These are phyloP conservation scores for Desmophyllum pertusum DNA, from an alignment of 92 coral and sea anemone species.

Conservation along the genomic window DNA sequence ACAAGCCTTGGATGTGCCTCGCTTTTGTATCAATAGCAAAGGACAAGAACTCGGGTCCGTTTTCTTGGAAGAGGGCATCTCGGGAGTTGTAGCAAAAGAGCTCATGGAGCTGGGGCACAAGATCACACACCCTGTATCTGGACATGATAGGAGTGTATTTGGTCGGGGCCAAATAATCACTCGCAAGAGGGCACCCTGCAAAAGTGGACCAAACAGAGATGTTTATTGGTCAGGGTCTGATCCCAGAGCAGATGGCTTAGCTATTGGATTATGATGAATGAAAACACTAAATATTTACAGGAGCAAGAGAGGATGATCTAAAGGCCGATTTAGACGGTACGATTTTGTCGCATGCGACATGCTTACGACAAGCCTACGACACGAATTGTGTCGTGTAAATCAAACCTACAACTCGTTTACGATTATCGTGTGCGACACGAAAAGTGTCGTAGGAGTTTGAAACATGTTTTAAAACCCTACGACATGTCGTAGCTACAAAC, in stretches of 20 bases:
- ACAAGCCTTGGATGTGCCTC: constrained; percentile 92
- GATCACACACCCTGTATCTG: constrained; percentile 69
- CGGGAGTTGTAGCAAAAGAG: constrained; percentile 46
- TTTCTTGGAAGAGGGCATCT: constrained; percentile 84
- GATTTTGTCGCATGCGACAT: too few species aligned
- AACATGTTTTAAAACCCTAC: too few species aligned
- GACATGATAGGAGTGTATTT: constrained; percentile 66
- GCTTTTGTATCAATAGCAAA: constrained; percentile 68
- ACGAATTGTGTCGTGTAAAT: too few species aligned
- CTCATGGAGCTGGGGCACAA: constrained; percentile 78
- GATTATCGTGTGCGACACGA: too few species aligned
- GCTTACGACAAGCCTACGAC: too few species aligned
- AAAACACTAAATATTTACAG: too few species aligned
- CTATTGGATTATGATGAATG: constrained; percentile 69
- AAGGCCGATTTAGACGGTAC: too few species aligned
- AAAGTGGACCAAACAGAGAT: constrained; percentile 54
- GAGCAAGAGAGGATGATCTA: too few species aligned
- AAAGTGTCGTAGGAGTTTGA: too few species aligned
- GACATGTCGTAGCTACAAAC: too few species aligned
- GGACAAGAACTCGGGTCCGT: constrained; percentile 52
- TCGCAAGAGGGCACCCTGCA: constrained; percentile 48
- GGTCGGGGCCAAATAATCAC: constrained; percentile 93
- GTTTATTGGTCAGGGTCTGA: constrained; percentile 99
- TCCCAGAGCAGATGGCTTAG: constrained; percentile 94
- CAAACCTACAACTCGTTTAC: too few species aligned